phyloP scores from a whole-genome alignment of 2,888 invertebrate species.

The Ligdia adustata region DNA sequence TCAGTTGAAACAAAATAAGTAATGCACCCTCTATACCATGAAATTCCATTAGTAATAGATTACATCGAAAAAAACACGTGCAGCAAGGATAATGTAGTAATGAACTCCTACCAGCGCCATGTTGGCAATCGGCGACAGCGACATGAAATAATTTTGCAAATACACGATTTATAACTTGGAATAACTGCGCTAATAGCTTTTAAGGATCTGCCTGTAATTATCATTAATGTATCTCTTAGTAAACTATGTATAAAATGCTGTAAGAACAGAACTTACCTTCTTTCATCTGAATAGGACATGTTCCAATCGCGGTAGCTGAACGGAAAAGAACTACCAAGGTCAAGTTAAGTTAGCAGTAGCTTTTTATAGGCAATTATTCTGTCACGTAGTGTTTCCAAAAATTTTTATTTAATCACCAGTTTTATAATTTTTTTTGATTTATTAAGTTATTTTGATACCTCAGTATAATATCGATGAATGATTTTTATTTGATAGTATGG shows the following conservation, averaged over 20 bases:
- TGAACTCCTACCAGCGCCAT: conserved; percentile 80
- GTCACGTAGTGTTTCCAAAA: conserved; percentile 22
- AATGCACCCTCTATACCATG: too few species aligned
- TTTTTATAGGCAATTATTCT: conserved; percentile 56
- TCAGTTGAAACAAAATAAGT: too few species aligned
- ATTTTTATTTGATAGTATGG: too few species aligned
- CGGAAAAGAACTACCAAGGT: conserved; percentile 87
- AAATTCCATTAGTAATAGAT: conserved; percentile 7
- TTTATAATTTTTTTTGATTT: conserved; percentile 57
- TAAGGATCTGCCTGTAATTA: conserved; percentile 18
- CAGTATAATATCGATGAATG: too few species aligned
- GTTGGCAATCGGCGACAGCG: conserved; percentile 81
- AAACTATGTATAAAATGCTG: conserved; percentile 50
- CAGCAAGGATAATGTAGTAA: conserved; percentile 63
- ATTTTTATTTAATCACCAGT: conserved; percentile 39
- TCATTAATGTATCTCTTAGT: conserved; percentile 42
- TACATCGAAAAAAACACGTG: conserved; percentile 67
- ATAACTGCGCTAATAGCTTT: conserved; percentile 17
- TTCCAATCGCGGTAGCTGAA: conserved; percentile 90
- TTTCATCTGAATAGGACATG: conserved; percentile 92
- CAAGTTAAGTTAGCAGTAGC: conserved; percentile 80
- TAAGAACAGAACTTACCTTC: conserved; percentile 88
- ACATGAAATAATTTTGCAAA: conserved; percentile 51
- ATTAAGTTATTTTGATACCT: conserved; percentile 25
- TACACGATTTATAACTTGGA: conserved; percentile 36